These are phyloP conservation scores for Paralvinella palmiformis DNA, from an alignment of 1,140 invertebrate genomes.

Conservation along the genomic window DNA sequence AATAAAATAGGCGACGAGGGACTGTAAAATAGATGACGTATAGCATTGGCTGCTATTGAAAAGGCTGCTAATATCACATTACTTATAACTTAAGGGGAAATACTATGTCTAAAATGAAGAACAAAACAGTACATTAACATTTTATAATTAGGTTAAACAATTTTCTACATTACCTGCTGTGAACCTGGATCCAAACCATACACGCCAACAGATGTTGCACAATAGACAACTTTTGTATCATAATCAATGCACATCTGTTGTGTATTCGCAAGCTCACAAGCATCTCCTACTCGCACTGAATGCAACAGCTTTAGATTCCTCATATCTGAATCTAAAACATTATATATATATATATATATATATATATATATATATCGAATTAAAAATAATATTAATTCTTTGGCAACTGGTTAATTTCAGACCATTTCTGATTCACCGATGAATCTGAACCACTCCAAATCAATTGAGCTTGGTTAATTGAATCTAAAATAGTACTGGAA, in stretches of 20 bases:
- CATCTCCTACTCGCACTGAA: neutral
- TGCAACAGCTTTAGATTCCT: slow-evolving; percentile 4
- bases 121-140: neutral
- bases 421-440: no score
- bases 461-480: no score
- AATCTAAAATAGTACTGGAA: no score
- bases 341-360: no score
- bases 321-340: neutral
- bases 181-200: slow-evolving; percentile 24
- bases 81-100: neutral
- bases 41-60: no score
- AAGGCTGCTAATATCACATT: neutral
- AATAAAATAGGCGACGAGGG: no score
- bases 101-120: neutral
- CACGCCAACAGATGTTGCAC: slow-evolving; percentile 23
- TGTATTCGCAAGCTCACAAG: neutral
- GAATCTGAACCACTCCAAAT: no score
- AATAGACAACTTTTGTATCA: slow-evolving; percentile 31
- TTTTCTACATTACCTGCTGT: slow-evolving; percentile 21
- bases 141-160: neutral
- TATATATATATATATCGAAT: no score
- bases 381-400: no score
- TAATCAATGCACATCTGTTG: slow-evolving; percentile 28
- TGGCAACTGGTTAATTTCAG: no score
- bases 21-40: no score